Evolutionary conservation across 2,888 invertebrate genomes (phyloP).

Genomic region (Trissolcus brochymenae): DNA sequence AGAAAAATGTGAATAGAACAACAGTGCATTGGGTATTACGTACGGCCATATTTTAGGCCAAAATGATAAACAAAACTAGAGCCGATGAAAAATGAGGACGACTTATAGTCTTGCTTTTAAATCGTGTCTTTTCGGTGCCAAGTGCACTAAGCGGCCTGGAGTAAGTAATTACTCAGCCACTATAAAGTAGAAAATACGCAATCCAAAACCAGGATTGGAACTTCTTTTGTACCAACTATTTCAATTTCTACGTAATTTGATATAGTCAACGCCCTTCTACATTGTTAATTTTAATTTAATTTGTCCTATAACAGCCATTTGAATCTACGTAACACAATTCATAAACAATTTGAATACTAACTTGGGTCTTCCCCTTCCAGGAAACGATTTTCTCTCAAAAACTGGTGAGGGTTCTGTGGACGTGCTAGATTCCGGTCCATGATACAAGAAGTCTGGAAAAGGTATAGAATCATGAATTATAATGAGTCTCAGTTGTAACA

Average conservation of each 20-base stretch:
- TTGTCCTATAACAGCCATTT: too few relatives aligned
- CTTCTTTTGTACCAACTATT: slow-evolving; percentile 24
- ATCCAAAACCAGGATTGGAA: slow-evolving; percentile 36
- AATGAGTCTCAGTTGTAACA: neutral
- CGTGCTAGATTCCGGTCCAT: slow-evolving; percentile 77
- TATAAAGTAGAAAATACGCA: slow-evolving; percentile 43
- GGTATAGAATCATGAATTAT: neutral
- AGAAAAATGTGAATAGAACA: slow-evolving; percentile 3
- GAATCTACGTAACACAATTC: too few relatives aligned
- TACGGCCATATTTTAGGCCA: slow-evolving; percentile 2
- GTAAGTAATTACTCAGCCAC: slow-evolving; percentile 45
- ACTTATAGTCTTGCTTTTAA: slow-evolving; percentile 34
- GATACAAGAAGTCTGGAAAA: slow-evolving; percentile 75
- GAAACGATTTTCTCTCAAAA: slow-evolving; percentile 77
- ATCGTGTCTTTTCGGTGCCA: slow-evolving; percentile 41
- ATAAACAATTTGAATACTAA: slow-evolving; percentile 56
- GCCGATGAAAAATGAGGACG: slow-evolving; percentile 12
- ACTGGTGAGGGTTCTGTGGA: slow-evolving; percentile 78
- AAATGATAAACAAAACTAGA: slow-evolving; percentile 29
- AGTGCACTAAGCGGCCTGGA: slow-evolving; percentile 37
- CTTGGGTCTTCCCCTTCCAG: slow-evolving; percentile 76
- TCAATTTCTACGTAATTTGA: slow-evolving; percentile 17
- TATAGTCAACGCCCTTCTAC: slow-evolving; percentile 18
- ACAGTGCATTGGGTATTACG: neutral
- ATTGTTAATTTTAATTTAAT: neutral